Evolutionary conservation across 2,888 invertebrate genomes (phyloP).

Genomic region (Megaustenia siamemsis): DNA sequence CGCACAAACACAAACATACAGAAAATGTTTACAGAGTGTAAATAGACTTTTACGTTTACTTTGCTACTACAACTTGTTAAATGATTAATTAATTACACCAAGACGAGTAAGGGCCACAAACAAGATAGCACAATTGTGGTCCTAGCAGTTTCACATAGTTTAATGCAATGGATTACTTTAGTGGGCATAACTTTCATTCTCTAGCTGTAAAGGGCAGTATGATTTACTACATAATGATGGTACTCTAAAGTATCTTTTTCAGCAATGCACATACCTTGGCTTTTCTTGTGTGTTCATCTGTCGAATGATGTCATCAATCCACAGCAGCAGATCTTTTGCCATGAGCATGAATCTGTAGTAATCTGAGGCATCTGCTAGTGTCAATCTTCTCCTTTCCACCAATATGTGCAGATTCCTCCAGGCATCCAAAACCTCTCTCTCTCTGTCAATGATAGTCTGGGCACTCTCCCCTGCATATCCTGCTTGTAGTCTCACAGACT

Average conservation of each 20-base stretch:
- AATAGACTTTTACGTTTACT: too few species aligned
- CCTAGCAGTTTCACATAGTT: too few species aligned
- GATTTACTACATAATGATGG: neutral
- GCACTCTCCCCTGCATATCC: conserved; percentile 99
- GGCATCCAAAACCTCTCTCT: conserved; percentile 95
- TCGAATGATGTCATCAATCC: conserved; percentile 99
- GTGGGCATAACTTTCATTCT: too few species aligned
- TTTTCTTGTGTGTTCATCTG: conserved; percentile 99
- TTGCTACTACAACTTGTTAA: too few species aligned
- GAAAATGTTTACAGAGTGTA: too few species aligned
- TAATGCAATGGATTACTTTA: too few species aligned
- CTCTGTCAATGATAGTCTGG: conserved; percentile 95
- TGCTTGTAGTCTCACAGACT: conserved; percentile 93
- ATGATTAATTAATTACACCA: too few species aligned
- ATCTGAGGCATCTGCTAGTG: conserved; percentile 97
- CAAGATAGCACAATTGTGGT: too few species aligned
- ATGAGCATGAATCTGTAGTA: conserved; percentile 97
- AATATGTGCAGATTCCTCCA: conserved; percentile 92
- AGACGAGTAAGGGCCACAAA: too few species aligned
- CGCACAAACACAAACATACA: too few species aligned
- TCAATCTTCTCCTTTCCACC: conserved; percentile 82
- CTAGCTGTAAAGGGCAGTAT: too few species aligned
- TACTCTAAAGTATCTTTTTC: neutral
- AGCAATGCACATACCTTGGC: conserved; percentile 84
- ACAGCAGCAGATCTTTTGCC: conserved; percentile 96